These are phyloP conservation scores for Laspeyria flexula DNA, from an alignment of 2,888 invertebrate species.

Conservation along the genomic window DNA sequence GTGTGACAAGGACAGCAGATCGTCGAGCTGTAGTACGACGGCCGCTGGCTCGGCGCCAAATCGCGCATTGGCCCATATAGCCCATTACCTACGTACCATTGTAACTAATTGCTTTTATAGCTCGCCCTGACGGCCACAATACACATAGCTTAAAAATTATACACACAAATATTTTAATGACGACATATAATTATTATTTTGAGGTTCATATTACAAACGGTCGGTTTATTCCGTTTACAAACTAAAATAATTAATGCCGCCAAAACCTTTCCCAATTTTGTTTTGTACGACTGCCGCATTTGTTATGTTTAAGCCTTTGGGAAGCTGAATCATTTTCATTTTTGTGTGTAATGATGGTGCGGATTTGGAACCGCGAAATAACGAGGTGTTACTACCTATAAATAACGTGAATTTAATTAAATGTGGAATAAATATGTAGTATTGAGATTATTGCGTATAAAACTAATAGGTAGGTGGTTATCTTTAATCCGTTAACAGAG, in stretches of 20 bases:
- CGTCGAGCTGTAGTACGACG: slow-evolving; percentile 18
- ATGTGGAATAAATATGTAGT: no score
- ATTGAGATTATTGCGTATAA: no score
- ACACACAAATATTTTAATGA: slow-evolving; percentile 20
- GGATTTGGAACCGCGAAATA: slow-evolving; percentile 4
- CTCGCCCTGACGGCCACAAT: slow-evolving; percentile 52
- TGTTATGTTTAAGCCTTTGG: slow-evolving; percentile 7
- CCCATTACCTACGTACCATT: slow-evolving; percentile 68
- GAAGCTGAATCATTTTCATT: slow-evolving; percentile 21
- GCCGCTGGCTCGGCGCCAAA: slow-evolving; percentile 55
- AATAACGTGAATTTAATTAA: no score
- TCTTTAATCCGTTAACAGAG: background rate
- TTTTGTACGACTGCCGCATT: background rate
- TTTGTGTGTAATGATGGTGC: slow-evolving; percentile 14
- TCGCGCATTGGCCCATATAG: slow-evolving; percentile 59
- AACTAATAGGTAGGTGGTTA: no score
- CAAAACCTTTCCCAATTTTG: background rate
- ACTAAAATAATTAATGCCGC: background rate
- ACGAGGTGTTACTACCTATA: background rate
- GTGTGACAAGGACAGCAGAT: slow-evolving; percentile 29
- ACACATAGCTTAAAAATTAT: slow-evolving; percentile 49
- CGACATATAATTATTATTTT: slow-evolving; percentile 14
- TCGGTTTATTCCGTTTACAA: background rate
- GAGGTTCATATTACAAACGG: background rate
- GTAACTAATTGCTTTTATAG: slow-evolving; percentile 75